Conservation (phyloP, 2,888 invertebrate genomes). For the Drosophila emarginata region DNA sequence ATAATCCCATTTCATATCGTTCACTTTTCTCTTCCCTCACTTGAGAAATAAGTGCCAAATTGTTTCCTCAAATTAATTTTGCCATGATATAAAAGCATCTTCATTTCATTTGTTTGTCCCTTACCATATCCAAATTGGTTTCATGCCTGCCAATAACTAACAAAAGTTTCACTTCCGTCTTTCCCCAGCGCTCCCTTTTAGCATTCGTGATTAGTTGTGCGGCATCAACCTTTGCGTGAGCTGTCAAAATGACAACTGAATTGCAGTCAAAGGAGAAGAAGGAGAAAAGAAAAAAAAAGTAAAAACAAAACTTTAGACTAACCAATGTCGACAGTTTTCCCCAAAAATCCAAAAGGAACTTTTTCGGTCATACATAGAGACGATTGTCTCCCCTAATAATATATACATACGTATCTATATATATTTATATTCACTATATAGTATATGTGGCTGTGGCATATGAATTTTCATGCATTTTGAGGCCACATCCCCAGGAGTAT, state of each 20-base stretch:
- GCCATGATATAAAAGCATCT: not conserved
- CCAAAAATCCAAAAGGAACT: not conserved
- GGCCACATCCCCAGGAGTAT: conserved; percentile 65
- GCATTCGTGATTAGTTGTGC: conserved; percentile 10
- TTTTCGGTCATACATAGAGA: conserved; percentile 29
- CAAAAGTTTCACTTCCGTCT: conserved; percentile 21
- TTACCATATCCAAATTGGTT: conserved; percentile 37
- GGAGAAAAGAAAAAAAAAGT: conserved; percentile 19
- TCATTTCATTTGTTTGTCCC: conserved; percentile 27
- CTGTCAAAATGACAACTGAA: conserved; percentile 73
- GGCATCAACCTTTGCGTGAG: conserved; percentile 69
- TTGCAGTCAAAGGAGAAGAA: conserved; percentile 44
- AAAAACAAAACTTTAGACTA: conserved; percentile 46
- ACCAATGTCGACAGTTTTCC: conserved; percentile 59
- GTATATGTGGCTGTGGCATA: conserved; percentile 38
- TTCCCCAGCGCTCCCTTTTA: conserved; percentile 7
- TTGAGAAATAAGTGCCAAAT: conserved; percentile 1
- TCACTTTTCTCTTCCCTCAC: not conserved
- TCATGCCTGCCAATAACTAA: conserved; percentile 65
- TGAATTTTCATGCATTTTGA: conserved; percentile 73
- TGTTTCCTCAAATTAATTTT: conserved; percentile 9
- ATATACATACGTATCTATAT: conserved; percentile 23
- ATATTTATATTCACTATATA: not conserved
- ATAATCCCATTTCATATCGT: not conserved
- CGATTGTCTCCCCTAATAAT: conserved; percentile 71